A percentile compares a stretch with the other conserved stretches of the same genome.
Evolutionary conservation across 2,797 vertebrate genomes (phyloP).

Genomic region (Propithecus perrieri): DNA sequence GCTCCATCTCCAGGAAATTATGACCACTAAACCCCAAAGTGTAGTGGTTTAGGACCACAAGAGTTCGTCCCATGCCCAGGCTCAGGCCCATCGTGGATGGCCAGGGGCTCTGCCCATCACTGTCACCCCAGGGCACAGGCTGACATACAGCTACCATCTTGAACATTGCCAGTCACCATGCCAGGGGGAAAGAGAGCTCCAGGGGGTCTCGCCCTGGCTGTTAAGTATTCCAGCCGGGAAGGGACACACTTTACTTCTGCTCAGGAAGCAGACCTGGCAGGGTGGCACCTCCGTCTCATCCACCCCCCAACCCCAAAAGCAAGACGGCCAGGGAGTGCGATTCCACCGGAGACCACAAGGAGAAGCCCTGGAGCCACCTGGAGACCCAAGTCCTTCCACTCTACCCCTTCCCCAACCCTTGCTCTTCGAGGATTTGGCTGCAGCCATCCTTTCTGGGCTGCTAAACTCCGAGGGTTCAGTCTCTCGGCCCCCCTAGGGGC

Average conservation of each 20-base stretch:
- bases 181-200: neutral
- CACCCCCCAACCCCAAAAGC: neutral
- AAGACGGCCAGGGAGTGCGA: neutral
- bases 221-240: neutral
- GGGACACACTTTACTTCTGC: neutral
- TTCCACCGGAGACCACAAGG: rapidly evolving
- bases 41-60: neutral
- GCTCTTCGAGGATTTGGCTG: neutral
- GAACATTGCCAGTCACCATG: neutral
- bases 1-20: neutral
- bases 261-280: neutral
- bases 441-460: neutral
- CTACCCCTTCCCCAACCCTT: no score
- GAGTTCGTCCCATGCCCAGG: neutral
- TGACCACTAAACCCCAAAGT: neutral
- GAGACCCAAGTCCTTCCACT: no score
- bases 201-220: neutral
- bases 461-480: neutral
- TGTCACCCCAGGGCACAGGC: neutral
- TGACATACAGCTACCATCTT: neutral
- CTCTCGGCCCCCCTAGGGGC: neutral
- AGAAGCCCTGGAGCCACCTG: neutral
- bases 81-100: neutral
- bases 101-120: no score
- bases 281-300: neutral